These are phyloP conservation scores for Zaprionus lachaisei DNA, from an alignment of 1,140 invertebrate species.

Conservation along the genomic window DNA sequence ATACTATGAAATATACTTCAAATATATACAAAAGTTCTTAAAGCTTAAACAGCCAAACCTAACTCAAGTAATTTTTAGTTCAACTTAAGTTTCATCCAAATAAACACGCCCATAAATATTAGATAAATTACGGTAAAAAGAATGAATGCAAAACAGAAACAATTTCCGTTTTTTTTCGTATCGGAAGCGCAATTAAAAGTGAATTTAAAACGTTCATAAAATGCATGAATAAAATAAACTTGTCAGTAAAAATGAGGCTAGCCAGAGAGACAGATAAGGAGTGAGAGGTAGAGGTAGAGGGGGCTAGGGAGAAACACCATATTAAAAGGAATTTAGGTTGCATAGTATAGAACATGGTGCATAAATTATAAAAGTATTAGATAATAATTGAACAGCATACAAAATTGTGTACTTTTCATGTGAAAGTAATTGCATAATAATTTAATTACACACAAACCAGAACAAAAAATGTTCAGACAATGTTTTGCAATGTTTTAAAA, in stretches of 20 bases:
- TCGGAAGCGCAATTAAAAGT: constrained; percentile 50
- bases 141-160: not conserved
- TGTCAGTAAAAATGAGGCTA: constrained; percentile 19
- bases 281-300: not conserved
- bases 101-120: constrained; percentile 26
- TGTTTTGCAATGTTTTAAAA: not conserved
- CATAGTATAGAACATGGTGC: constrained; percentile 21
- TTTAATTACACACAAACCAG: constrained; percentile 28
- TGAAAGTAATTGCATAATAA: constrained; percentile 42
- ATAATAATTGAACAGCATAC: constrained; percentile 18
- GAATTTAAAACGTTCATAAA: constrained; percentile 36
- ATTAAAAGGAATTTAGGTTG: constrained; percentile 17
- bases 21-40: not conserved
- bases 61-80: not conserved
- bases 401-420: constrained; percentile 20
- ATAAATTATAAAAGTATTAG: constrained; percentile 36
- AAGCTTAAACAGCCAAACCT: not conserved
- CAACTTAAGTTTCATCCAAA: not conserved
- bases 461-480: not conserved
- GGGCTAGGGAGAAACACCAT: constrained; percentile 8
- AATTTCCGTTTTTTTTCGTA: constrained; percentile 44
- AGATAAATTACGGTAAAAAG: constrained; percentile 17
- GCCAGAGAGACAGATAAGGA: not conserved
- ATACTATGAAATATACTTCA: not conserved
- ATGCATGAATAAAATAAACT: constrained; percentile 44